phyloP scores from a whole-genome alignment of 2,797 vertebrate species.

The Oryzias dopingdopingensis region DNA sequence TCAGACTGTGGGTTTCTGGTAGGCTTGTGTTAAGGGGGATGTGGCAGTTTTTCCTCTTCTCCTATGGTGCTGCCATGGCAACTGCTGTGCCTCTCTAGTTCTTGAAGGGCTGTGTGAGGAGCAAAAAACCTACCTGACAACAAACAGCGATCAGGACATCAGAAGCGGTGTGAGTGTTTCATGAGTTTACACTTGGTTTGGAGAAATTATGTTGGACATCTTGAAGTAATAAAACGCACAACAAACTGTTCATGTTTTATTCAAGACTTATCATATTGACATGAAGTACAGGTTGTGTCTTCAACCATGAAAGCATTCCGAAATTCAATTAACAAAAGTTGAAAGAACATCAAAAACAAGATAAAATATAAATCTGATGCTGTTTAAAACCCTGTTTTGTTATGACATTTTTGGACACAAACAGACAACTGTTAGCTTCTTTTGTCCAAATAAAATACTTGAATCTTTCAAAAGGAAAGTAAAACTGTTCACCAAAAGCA shows the following conservation, averaged over 20 bases:
- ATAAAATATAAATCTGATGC: background rate
- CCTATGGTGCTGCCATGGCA: slow-evolving; percentile 71
- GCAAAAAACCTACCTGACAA: slow-evolving; percentile 54
- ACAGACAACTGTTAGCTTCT: background rate
- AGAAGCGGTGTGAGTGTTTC: slow-evolving; percentile 9
- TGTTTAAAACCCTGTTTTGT: background rate
- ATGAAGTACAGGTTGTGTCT: slow-evolving; percentile 25
- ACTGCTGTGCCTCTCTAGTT: slow-evolving; percentile 57
- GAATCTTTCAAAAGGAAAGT: background rate
- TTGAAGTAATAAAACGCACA: slow-evolving; percentile 43
- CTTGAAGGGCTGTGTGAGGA: slow-evolving; percentile 38
- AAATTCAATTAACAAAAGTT: slow-evolving; percentile 3
- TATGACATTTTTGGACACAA: background rate
- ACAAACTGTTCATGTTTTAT: slow-evolving; percentile 48
- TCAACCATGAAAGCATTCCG: slow-evolving; percentile 9
- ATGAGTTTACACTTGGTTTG: slow-evolving; percentile 28
- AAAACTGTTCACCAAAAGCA: background rate
- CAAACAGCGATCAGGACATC: slow-evolving; percentile 25
- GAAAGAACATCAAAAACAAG: background rate
- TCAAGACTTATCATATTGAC: slow-evolving; percentile 22
- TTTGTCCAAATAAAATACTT: background rate
- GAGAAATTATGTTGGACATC: slow-evolving; percentile 18
- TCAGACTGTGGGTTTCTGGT: slow-evolving; percentile 38
- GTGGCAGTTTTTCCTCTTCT: slow-evolving; percentile 47
- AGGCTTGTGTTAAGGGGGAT: slow-evolving; percentile 41